Evolutionary conservation across 2,113 vertebrate species (phyloP), one percentile per base, ranked within the genome.

Genomic region (Leucoraja erinaceus): DNA sequence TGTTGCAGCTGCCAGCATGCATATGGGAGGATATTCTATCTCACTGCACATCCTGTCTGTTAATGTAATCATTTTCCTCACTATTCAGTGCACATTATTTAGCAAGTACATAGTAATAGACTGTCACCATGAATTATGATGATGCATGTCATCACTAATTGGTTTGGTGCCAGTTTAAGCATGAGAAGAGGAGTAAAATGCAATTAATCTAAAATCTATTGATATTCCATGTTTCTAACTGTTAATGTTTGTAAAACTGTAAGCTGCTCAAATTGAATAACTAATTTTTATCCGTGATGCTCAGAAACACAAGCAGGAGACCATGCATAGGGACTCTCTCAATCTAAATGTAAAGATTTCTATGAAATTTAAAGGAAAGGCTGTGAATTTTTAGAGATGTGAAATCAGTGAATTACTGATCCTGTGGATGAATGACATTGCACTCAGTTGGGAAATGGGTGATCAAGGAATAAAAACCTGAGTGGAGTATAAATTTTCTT

Each of bases 111-210:
- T 68, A 91, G 38, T 91, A 91, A 91, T 91, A 54, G 31, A 54
- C 66, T 91, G 66, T 91, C 66, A 74, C 25, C 10, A 68, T 91
- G 90, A 72, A 91, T 72, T 38, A 70, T 91, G 22, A 72, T 54
- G 66, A 72, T 91, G 22, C 20, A 91, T 91, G 33, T 91, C 38
- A 38, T 72, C 68, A 91, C 68, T 72, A 74, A 38, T 91, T 91
- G 90, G 22, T 91, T 72, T 47, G 33, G 68, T 72, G 68, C 33
- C 90, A 47, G 90, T 91, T 25, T 74, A 61, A 63, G 59, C 83
- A 88, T 63, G 90, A 74, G 20, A 72, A 72, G 33, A 54, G 66
- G 9, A 91, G 66, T 72, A 47, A 72, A 61, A 28, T 86, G 81
- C 70, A 72, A 47, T 38, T 72, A 72, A 91, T 91, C 66, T 72